A percentile compares a stretch with the other conserved stretches of the same genome.
Conservation (phyloP, 2,797 vertebrate species). For the Chloroceryle amazona region DNA sequence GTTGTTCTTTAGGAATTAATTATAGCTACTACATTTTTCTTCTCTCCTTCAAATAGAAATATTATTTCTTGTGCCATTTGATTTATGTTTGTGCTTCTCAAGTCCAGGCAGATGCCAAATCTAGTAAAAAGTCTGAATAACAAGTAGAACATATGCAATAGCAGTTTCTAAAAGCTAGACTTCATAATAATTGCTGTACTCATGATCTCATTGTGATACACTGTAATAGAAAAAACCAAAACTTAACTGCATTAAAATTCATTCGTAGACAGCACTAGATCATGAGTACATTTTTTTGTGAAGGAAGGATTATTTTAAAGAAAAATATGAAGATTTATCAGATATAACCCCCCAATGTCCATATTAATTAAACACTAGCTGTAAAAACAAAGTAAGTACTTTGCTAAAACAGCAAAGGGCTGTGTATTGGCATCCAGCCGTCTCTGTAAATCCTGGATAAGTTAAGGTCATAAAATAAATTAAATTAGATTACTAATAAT, state of each 20-base stretch:
- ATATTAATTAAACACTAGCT: not conserved
- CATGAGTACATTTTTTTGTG: not conserved
- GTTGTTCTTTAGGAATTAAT: constrained; percentile 13
- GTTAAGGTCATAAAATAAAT: not conserved
- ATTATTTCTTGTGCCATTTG: not conserved
- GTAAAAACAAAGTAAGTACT: not conserved
- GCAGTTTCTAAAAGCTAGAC: not conserved
- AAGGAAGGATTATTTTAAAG: constrained; percentile 1
- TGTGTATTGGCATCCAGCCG: not conserved
- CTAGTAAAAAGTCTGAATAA: not conserved
- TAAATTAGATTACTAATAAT: not conserved
- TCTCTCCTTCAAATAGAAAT: not conserved
- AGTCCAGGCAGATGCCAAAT: constrained; percentile 6
- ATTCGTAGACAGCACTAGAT: not conserved
- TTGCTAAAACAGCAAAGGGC: not conserved
- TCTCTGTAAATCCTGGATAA: constrained; percentile 1
- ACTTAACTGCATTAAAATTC: constrained; percentile 12
- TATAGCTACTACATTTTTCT: not conserved
- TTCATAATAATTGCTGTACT: not conserved
- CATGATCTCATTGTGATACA: not conserved
- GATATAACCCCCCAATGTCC: not conserved
- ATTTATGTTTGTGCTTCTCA: not conserved
- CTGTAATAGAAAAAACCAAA: constrained; percentile 25
- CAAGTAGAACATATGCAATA: not conserved
- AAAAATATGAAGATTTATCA: not conserved